Base-by-base conservation (phyloP, 2,888 invertebrate genomes). In the Crepidodera aurea region DNA sequence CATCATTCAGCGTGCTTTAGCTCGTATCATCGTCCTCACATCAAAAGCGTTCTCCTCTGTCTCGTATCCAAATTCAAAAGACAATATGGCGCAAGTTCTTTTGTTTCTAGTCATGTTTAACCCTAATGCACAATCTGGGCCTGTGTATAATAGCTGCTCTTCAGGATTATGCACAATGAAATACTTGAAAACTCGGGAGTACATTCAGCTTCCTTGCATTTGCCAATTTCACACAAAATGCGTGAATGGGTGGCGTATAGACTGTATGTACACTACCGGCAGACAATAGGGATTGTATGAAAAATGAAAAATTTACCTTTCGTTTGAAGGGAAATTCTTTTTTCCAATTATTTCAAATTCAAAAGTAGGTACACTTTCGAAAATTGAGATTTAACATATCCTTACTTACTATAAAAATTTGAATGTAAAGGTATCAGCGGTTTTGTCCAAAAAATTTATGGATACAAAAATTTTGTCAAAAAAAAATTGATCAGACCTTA, bases 201-300 rank as follows among this genome's bases (percentile, higher is more conserved):
- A 60, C 51, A 42, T 60, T 61, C 61, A 61, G 44, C 40, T 56
- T 51, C 39, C 64, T 58, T 64, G 64, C 68, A 60, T 67, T 66
- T 69, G 67, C 69, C 67, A 67, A 73, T 69, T 73, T 74, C 73
- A 75, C 75, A 75, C 72, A 73, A 74, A 75, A 72, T 75, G 75
- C 75, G 77, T 76, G 73, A 76, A 74, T 73, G 69, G 65, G 69
- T 68, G 66, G 61, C 65, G 63, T 66, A 68, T 67, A 69, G 70
- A 22, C 25, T 25, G 22, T 19, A 48, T 68, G 73, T 74, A 70
- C 70, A 72, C 69, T 64, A 55, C 27, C 70, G 66, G 57, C 68
- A 62, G 73, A 75, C 77, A 78, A 76, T 73, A 69, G 69, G 64
- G 59, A 65, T 63, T 72, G 68, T 71, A 75, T 70, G 73, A 71